Evolutionary conservation across 2,797 vertebrate genomes (phyloP), one percentile per base, ranked within the genome.

Genomic region (Notolabrus celidotus): DNA sequence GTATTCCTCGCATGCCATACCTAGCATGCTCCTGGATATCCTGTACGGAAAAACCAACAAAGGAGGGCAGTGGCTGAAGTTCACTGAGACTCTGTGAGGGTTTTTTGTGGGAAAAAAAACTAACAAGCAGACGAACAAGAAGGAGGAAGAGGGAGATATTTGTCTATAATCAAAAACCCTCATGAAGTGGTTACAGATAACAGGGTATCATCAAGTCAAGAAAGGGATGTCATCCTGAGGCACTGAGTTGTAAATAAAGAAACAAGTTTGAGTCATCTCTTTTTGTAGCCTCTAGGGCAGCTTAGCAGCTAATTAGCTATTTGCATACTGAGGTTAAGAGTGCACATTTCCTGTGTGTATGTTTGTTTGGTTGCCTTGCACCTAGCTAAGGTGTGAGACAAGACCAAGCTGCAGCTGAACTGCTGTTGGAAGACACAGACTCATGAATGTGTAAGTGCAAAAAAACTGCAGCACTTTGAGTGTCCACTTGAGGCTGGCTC

Each of bases 1-100:
- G 50, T 67, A 51, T 74, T 80, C 50, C 59, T 19, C 57, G 46
- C 67, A 34, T 60, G 56, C 50, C 66, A 38, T 76, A 52, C 74
- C 69, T 66, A 49, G 47, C 62, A 36, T 60, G 55, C 56, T 66
- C n/a, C 0, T 71, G 69, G 69, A 83, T 71, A 66, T 87, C 71
- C 76, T 74, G 51, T 23, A 66, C 2, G 60, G 67, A 82, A 86
- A 86, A 76, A 82, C 63, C 54, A 83, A 75, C 67, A 72, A 23
- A 34, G 70, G n/a, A 47, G 56, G 52, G 49, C 50, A 42, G 65
- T 23, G 2, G 57, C 64, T 12, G 34, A 53, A 77, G 61, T 69
- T 53, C 25, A 64, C 71, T 61, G 36, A 49, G 55, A 77, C 58
- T 54, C 33, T 55, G 54, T 14, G 1, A 62, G 57, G 58, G 31